Conservation (phyloP, 2,797 vertebrate species). For the Arctocebus calabarensis region DNA sequence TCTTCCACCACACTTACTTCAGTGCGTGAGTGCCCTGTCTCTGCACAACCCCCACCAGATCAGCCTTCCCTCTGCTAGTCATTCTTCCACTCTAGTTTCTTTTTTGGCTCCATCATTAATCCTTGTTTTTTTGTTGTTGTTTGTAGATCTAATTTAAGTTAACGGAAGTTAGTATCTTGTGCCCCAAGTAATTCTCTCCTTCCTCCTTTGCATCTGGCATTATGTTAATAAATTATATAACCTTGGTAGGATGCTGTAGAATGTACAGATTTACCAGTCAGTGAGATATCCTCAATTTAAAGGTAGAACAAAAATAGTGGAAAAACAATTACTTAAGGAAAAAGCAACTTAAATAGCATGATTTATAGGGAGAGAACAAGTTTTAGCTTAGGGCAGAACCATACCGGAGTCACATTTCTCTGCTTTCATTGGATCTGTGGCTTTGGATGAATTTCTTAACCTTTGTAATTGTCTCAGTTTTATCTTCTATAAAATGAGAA, state of each 20-base stretch:
- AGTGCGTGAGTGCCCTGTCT: background rate
- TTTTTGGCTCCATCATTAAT: background rate
- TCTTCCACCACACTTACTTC: background rate
- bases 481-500: background rate
- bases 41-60: background rate
- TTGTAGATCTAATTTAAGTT: slow-evolving; percentile 34
- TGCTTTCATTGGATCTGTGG: slow-evolving; percentile 30
- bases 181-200: background rate
- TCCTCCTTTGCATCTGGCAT: background rate
- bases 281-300: background rate
- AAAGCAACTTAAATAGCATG: background rate
- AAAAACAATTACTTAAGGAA: slow-evolving; percentile 7
- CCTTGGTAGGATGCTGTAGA: background rate
- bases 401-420: background rate
- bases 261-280: background rate
- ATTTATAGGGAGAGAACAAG: background rate
- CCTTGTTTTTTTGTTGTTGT: background rate
- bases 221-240: background rate
- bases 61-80: slow-evolving; percentile 16
- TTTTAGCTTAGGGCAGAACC: background rate
- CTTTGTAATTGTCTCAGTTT: slow-evolving; percentile 38
- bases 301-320: background rate
- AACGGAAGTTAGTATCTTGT: slow-evolving; percentile 9
- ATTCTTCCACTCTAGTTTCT: background rate
- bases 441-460: background rate